phyloP scores from a whole-genome alignment of 2,797 vertebrate genomes.

The Catamblyrhynchus diadema region DNA sequence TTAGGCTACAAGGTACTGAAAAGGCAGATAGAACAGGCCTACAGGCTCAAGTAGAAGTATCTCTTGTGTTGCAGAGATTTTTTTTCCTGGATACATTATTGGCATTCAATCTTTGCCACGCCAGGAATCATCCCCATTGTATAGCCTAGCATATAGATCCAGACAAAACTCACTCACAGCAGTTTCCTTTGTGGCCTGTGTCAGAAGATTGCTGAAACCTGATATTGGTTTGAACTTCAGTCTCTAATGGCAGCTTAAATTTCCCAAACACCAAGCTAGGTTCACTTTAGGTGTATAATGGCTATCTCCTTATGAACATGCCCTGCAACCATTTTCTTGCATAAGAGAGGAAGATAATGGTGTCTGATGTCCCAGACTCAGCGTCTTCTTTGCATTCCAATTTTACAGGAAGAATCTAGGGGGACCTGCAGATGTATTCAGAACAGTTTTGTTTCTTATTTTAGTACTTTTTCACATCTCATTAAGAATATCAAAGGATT shows the following conservation, averaged over 20 bases:
- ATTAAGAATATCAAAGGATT: slow-evolving; percentile 1
- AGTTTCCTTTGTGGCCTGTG: neutral
- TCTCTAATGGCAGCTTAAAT: slow-evolving; percentile 15
- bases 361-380: neutral
- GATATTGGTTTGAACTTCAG: neutral
- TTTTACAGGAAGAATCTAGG: neutral
- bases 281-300: slow-evolving; percentile 27
- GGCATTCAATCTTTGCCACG: neutral
- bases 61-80: neutral
- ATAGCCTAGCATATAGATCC: neutral
- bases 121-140: neutral
- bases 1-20: neutral
- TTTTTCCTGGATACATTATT: neutral
- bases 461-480: neutral
- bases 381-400: neutral
- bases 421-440: neutral
- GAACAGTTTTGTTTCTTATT: neutral
- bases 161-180: neutral
- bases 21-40: neutral
- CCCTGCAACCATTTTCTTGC: slow-evolving; percentile 22
- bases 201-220: slow-evolving; percentile 11
- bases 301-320: neutral
- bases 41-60: neutral
- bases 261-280: neutral
- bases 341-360: slow-evolving; percentile 6